Conservation (phyloP, 2,888 invertebrate species). For the Criorhina ranunculi region DNA sequence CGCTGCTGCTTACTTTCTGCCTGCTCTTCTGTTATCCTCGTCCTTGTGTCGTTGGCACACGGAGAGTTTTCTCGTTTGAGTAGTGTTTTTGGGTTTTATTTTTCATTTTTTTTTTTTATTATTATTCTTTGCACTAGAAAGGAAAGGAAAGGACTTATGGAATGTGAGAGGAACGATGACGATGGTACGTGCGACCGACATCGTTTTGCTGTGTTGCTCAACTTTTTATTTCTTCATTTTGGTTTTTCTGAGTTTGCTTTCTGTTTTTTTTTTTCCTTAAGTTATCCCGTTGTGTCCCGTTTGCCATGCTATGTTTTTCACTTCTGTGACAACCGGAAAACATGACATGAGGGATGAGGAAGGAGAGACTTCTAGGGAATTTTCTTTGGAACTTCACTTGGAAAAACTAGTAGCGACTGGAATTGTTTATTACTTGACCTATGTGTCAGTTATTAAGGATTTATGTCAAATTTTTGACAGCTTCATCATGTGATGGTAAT, state of each 20-base stretch:
- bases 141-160: slow-evolving; percentile 35
- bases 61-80: slow-evolving; percentile 49
- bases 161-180: slow-evolving; percentile 19
- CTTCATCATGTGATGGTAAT: not conserved
- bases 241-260: not conserved
- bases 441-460: not conserved
- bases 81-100: slow-evolving; percentile 22
- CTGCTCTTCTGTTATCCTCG: slow-evolving; percentile 14
- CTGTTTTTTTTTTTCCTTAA: slow-evolving; percentile 2
- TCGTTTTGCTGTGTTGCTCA: slow-evolving; percentile 4
- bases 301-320: slow-evolving; percentile 39
- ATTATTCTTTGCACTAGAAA: slow-evolving; percentile 34
- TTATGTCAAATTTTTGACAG: not conserved
- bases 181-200: slow-evolving; percentile 26
- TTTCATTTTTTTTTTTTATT: slow-evolving; percentile 23
- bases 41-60: slow-evolving; percentile 18
- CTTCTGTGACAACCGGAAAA: slow-evolving; percentile 50
- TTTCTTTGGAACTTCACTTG: slow-evolving; percentile 25
- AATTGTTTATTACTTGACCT: slow-evolving; percentile 24
- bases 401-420: slow-evolving; percentile 9
- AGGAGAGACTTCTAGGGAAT: not conserved
- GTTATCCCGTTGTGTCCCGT: slow-evolving; percentile 15
- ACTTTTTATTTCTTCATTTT: slow-evolving; percentile 48
- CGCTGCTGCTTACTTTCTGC: too few relatives aligned
- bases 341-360: slow-evolving; percentile 39